Evolutionary conservation across 2,113 vertebrate species (phyloP), one percentile per base, ranked within the genome.

Genomic region (Lampris incognitus): DNA sequence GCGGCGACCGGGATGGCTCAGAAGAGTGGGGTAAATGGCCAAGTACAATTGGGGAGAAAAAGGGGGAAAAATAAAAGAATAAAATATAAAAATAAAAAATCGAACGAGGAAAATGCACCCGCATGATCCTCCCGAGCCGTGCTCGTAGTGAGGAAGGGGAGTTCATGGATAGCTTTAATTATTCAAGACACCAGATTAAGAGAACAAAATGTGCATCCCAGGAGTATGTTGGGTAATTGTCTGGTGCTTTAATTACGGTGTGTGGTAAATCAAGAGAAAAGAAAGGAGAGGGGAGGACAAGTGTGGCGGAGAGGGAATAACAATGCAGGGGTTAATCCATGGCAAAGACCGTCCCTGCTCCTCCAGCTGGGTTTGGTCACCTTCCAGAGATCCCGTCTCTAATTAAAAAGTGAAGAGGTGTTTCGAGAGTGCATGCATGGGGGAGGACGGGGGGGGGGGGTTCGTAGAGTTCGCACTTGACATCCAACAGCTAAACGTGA

Each of bases 111-210:
- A 3, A 8, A 73, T 42, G 39, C 10, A 50, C 10, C 65, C 2
- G 24, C 59, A 2, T 11, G 72, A 9, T 4, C 63, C 72, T 89
- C 74, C 81, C 72, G 79, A 91, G 74, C 81, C 81, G 78, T 8
- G 0, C 51, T 82, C 68, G 75, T 63, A 85, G 74, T 68, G 72
- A 64, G 69, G 54, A 39, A 9, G 49, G 40, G 57, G 39, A 82
- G 81, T 84, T 88, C 86, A 84, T 82, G 81, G 84, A 74, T 79
- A 87, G 78, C 82, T 91, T 93, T 89, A 93, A 93, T 94, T 92
- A 93, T 93, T 91, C 86, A 93, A 92, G 71, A 87, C 85, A 87
- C 78, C 87, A 86, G 92, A 92, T 93, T 92, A 93, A 92, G 81
- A 93, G 91, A 92, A 91, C 87, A 92, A 93, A 93, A 93, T 88